phyloP scores from a whole-genome alignment of 2,113 vertebrate genomes.

The Uria aalge region DNA sequence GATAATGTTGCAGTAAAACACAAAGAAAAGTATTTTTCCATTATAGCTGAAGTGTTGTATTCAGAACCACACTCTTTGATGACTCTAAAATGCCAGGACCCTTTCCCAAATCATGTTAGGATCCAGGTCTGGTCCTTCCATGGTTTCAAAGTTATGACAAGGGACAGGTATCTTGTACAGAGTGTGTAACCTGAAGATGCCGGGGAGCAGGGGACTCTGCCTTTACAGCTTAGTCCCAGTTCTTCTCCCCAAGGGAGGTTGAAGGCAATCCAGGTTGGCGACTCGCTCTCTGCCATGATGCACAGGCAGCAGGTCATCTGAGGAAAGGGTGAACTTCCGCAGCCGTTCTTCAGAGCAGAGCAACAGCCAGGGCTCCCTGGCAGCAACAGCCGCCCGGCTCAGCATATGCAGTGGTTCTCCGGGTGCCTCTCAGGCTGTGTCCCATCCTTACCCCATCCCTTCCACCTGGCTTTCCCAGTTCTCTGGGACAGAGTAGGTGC shows the following conservation, averaged over 20 bases:
- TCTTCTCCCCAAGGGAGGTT: neutral
- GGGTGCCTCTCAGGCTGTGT: neutral
- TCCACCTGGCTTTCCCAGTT: neutral
- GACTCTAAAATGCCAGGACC: neutral
- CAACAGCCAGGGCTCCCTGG: neutral
- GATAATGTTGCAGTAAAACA: neutral
- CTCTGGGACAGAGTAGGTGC: neutral
- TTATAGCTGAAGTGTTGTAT: neutral
- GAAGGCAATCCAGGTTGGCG: neutral
- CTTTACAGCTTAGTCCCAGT: neutral
- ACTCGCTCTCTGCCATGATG: rapidly evolving
- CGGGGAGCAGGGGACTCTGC: no score
- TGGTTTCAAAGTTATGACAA: neutral
- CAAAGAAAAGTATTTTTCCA: neutral
- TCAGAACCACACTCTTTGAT: neutral
- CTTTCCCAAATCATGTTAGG: neutral
- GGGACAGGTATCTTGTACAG: neutral
- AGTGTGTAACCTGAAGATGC: neutral
- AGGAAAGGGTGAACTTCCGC: neutral
- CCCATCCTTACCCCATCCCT: neutral
- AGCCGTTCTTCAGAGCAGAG: neutral
- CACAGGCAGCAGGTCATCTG: neutral
- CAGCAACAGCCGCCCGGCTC: neutral
- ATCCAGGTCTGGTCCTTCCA: neutral
- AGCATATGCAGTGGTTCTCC: rapidly evolving